These are phyloP conservation scores for Drosophila parvula DNA, from an alignment of 1,140 invertebrate genomes.

Conservation along the genomic window DNA sequence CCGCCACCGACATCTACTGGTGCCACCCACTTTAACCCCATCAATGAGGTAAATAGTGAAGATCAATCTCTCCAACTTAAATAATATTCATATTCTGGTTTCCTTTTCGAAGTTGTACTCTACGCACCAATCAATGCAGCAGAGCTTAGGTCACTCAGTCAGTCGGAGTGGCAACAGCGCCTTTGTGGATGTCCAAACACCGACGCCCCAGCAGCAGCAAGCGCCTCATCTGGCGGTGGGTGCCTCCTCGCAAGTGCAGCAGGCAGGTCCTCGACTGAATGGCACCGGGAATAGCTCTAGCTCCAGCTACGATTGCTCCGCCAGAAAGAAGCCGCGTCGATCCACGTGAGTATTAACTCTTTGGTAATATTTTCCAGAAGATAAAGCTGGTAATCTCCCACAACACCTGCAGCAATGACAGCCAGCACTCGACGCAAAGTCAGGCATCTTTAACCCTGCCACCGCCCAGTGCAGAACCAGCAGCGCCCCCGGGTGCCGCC, in stretches of 20 bases:
- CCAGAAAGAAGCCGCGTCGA: conserved; percentile 85
- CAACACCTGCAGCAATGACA: conserved; percentile 63
- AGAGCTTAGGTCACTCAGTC: conserved; percentile 42
- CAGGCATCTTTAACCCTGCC: conserved; percentile 73
- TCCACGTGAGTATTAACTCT: conserved; percentile 64
- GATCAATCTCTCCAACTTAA: no score
- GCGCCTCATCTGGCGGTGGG: conserved; percentile 30
- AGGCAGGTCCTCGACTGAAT: conserved; percentile 61
- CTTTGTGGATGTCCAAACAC: conserved; percentile 64
- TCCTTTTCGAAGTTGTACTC: conserved; percentile 60
- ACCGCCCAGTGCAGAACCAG: conserved; percentile 45
- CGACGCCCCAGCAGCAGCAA: conserved; percentile 40
- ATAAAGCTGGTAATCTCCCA: background rate
- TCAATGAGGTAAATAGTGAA: conserved; percentile 63
- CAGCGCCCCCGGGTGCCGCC: conserved; percentile 11
- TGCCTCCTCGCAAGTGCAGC: conserved; percentile 32
- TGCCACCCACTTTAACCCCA: conserved; percentile 80
- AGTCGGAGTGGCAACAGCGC: conserved; percentile 50
- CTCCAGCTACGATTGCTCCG: conserved; percentile 61
- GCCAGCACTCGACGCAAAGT: conserved; percentile 78
- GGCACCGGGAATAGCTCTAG: conserved; percentile 49
- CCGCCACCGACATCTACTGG: conserved; percentile 27
- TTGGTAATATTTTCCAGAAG: background rate
- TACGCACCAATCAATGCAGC: conserved; percentile 53
- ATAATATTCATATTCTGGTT: no score